Base-by-base conservation (phyloP, 2,797 vertebrate genomes). In the Molossus molossus region DNA sequence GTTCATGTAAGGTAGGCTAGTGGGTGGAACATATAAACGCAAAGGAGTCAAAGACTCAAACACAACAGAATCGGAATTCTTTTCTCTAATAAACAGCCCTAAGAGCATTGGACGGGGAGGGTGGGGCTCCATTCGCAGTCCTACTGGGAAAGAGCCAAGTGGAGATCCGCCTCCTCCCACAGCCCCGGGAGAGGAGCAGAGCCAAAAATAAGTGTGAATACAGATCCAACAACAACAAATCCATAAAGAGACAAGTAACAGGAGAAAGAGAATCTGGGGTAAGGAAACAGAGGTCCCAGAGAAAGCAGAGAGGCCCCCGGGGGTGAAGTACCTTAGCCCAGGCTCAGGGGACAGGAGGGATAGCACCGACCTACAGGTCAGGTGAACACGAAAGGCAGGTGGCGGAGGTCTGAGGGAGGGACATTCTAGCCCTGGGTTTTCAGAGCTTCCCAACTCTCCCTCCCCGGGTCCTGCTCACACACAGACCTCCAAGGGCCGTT, bases 41-140 rank as follows among this genome's bases (percentile, higher is more conserved):
- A 83, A 79, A 94, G 53, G 87, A 62, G 7, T 86, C 60, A 89
- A 55, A 65, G 60, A 29, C 17, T 81, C 69, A 57, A 82, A 70
- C 13, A n/a, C 23, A 65, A 58, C 20, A 83, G 15, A 70, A 40
- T 55, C 45, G 37, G 23, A 9, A 9, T 33, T 80, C 33, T 81
- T 93, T 67, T 15, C 40, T 69, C 58, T 48, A 91, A 7, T 72
- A 37, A 91, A 27, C 6, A 29, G 25, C 58, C 27, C 37, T 60
- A 20, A 14, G 17, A 85, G 33, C n/a, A 79, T 67, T 82, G 37
- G 48, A 50, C 40, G n/a, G 14, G 29, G 20, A 25, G 40, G 15
- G 48, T 15, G 17, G 55, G 55, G 18, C n/a, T 67, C 64, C 40
- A 3, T 85, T 77, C 70, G 21, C 48, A 17, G 37, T 82, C 29